These are phyloP conservation scores for Apeira syringaria DNA, from an alignment of 2,888 invertebrate genomes.

Conservation along the genomic window DNA sequence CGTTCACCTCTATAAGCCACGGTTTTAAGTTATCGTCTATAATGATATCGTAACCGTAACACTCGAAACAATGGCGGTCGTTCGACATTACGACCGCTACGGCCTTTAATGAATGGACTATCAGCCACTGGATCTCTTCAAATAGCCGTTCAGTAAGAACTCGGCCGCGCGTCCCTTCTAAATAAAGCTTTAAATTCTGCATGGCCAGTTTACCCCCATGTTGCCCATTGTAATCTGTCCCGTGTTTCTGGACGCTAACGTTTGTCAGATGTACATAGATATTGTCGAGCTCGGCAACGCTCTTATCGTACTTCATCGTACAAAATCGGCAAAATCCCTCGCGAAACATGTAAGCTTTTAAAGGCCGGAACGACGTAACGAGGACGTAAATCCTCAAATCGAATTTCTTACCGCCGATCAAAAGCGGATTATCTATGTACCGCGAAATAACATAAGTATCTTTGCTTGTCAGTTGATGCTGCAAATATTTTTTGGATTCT, in stretches of 20 bases:
- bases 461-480: constrained; percentile 89
- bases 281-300: constrained; percentile 92
- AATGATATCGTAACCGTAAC: constrained; percentile 97
- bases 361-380: constrained; percentile 95
- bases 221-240: constrained; percentile 93
- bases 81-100: constrained; percentile 95
- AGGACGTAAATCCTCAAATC: constrained; percentile 95
- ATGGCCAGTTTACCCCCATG: constrained; percentile 98
- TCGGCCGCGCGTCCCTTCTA: constrained; percentile 95
- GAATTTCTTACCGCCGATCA: constrained; percentile 98
- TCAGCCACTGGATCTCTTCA: constrained; percentile 93
- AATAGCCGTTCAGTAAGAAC: constrained; percentile 94
- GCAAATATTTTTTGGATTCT: constrained; percentile 92
- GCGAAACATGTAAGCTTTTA: constrained; percentile 95
- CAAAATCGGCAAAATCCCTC: constrained; percentile 97
- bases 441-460: constrained; percentile 97
- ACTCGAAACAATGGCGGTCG: constrained; percentile 95
- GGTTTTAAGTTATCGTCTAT: constrained; percentile 96
- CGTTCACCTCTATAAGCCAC: constrained; percentile 96
- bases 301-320: constrained; percentile 95
- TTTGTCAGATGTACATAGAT: constrained; percentile 98
- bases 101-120: constrained; percentile 95
- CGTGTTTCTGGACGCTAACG: constrained; percentile 97
- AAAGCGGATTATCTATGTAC: constrained; percentile 96
- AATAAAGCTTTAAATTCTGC: constrained; percentile 92